Evolutionary conservation across 2,797 vertebrate genomes (phyloP), one percentile per base, ranked within the genome.

Genomic region (Spatula clypeata): DNA sequence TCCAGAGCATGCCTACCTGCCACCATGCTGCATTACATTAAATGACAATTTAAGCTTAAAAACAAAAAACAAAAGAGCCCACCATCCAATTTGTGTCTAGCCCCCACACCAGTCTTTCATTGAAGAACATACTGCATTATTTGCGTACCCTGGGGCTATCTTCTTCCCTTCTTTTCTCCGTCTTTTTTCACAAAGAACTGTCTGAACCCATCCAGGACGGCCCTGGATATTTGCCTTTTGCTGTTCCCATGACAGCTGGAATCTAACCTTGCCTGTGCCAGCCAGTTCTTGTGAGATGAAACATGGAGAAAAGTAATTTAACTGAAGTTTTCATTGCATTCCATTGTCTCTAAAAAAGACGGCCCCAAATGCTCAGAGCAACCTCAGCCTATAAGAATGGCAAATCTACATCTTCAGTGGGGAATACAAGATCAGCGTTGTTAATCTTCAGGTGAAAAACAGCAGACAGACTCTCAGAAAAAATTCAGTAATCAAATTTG

Each of bases 21-120:
- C 0, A 0, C 10, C 36, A 21, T 21, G 36, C 8, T 76, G 45
- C 4, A 2, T 3, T 6, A 58, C 19, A 9, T 19, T 17, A 32
- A 13, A 13, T 24, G 11, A 79, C 19, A 20, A 31, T 4, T 26
- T 15, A 38, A 8, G 54, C 21, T 69, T 44, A 11, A 76, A 26
- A 47, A 45, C 55, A 31, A 58, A 58, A 13, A 40, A 15, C 64
- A 20, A 72, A 64, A 75, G 71, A 42, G 21, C 6, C 51, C 57
- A 77, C 47, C 32, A 66, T 18, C 47, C 45, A n/a, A 34, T 55
- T 13, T 45, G 19, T 19, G 27, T 2, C n/a, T 24, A 80, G 20
- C 7, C 19, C n/a, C 29, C 29, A 31, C 3, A n/a, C 11, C 62
- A 74, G 38, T 20, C 32, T 54, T 45, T 54, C 53, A 10, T 3